Evolutionary conservation across 2,888 invertebrate genomes (phyloP), one percentile per base, ranked within the genome.

Genomic region (Mesorhabditis belari): DNA sequence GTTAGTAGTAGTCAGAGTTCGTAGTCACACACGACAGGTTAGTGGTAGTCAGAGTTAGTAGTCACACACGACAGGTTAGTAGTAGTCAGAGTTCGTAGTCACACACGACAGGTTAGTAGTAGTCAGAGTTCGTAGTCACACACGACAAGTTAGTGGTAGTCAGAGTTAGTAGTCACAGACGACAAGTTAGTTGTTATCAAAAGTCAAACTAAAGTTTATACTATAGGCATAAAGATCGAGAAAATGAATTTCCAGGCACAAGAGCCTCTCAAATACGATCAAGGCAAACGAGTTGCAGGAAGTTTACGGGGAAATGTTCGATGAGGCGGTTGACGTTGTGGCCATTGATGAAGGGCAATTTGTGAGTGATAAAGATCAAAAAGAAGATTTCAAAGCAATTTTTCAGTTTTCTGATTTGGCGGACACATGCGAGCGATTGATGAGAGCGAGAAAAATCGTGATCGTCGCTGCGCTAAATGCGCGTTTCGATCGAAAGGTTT

Each of bases 281-380:
- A 62, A 82, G 27, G 80, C 83, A 25, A 78, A 77, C 2, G 63
- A 67, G 25, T 72, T 85, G 51, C 59, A 57, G 4, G 71, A 74
- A 3, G 64, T 84, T 27, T 61, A 58, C 25, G 59, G 72, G 3
- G 61, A 60, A 12, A 51, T 65, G 27, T 26, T 49, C 53, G 64
- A 80, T 3, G 82, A 76, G 70, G 83, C 84, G 61, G 84, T 85
- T 21, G 71, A 76, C 49, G 74, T 76, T 19, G 83, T 86, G 67
- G 86, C 85, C 5, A 84, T 86, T 63, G 86, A 86, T 75, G 86
- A 86, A 76, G 86, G 86, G 58, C 86, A 86, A 71, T 86, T 86
- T 82, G 86, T 86, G 80, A 19, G 51, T 17, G n/a, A 27, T 12
- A 23, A 35, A 6, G 5, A 25, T 44, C 23, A n/a, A n/a, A 5